A percentile compares a stretch with the other conserved stretches of the same genome.
Conservation (phyloP, 2,888 invertebrate genomes). For the Philereme transversata region DNA sequence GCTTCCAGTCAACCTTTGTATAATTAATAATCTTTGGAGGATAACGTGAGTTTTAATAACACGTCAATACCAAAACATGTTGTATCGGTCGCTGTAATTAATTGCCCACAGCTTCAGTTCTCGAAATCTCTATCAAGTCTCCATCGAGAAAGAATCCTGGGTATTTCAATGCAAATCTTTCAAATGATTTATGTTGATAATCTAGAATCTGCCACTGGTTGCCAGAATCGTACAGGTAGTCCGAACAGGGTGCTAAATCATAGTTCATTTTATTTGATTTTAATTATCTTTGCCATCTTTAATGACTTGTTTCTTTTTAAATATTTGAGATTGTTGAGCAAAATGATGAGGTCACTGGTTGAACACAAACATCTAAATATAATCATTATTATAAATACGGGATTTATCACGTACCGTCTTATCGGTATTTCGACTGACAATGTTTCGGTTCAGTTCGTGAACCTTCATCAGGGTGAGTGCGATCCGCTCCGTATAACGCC, state of each 20-base stretch:
- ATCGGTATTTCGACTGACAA: no score
- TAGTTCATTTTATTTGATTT: slow-evolving; percentile 29
- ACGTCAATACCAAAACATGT: neutral
- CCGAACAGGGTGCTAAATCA: slow-evolving; percentile 43
- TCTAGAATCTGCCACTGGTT: slow-evolving; percentile 81
- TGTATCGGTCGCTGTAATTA: slow-evolving; percentile 3
- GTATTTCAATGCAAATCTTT: slow-evolving; percentile 66
- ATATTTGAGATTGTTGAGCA: slow-evolving; percentile 14
- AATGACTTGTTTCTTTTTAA: slow-evolving; percentile 5
- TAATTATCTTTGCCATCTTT: slow-evolving; percentile 25
- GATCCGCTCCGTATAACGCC: no score
- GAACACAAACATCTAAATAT: no score
- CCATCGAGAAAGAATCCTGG: slow-evolving; percentile 62
- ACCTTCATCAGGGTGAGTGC: no score
- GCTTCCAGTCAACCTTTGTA: no score
- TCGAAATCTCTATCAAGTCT: slow-evolving; percentile 58
- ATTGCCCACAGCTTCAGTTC: slow-evolving; percentile 41
- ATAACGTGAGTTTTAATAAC: no score
- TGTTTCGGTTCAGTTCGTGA: no score
- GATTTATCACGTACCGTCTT: no score
- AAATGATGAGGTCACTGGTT: slow-evolving; percentile 4
- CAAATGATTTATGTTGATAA: slow-evolving; percentile 70
- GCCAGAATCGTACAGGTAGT: slow-evolving; percentile 66
- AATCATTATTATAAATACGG: no score
- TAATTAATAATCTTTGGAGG: no score